These are phyloP conservation scores for Muntiacus reevesi DNA, from an alignment of 2,113 vertebrate genomes.

Conservation along the genomic window DNA sequence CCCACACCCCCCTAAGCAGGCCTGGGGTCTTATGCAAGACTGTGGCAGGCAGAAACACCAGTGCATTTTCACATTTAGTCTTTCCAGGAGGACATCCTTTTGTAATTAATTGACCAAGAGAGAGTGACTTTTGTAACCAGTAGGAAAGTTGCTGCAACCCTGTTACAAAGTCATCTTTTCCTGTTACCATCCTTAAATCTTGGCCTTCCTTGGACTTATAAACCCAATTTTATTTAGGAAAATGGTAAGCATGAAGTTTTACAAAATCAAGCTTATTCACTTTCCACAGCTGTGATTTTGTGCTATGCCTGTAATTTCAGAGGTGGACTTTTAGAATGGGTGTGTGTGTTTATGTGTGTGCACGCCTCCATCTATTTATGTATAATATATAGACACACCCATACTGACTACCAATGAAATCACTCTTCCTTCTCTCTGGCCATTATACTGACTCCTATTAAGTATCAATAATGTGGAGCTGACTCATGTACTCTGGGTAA, in stretches of 20 bases:
- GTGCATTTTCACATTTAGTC: background rate
- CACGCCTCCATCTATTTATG: background rate
- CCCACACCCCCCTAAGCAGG: background rate
- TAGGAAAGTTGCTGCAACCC: background rate
- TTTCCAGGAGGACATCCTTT: background rate
- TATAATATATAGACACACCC: background rate
- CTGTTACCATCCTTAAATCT: background rate
- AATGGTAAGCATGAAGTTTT: background rate
- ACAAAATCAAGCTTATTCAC: background rate
- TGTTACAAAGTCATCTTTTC: background rate
- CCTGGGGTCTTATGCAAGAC: background rate
- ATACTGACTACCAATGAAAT: background rate
- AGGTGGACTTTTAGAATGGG: background rate
- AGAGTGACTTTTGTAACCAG: background rate
- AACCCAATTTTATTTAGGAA: background rate
- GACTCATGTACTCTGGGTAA: background rate
- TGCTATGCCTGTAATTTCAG: background rate
- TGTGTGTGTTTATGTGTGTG: background rate
- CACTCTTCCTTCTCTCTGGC: background rate
- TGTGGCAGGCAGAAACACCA: background rate
- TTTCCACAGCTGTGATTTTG: background rate
- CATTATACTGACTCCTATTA: background rate
- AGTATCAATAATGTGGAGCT: background rate
- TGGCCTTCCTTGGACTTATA: background rate
- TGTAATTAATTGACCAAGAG: background rate